Percentiles rank a stretch among this genome's conserved stretches.
Evolutionary conservation across 2,888 invertebrate genomes (phyloP).

Genomic region (Andrena marginata): DNA sequence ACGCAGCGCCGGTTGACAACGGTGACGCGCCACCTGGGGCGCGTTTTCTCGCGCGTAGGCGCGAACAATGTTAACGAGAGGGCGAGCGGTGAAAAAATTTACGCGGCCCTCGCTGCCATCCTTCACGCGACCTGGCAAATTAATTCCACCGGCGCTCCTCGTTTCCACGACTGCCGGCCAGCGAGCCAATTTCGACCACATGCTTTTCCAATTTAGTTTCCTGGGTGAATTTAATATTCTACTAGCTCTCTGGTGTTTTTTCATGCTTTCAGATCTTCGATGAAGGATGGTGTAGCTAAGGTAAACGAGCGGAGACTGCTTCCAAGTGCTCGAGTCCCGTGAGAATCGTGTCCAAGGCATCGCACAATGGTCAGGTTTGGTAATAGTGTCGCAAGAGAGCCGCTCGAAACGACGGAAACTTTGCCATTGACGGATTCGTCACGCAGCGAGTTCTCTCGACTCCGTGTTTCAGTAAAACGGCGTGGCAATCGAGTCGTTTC

Average conservation of each 20-base stretch:
- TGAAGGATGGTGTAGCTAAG: too few species aligned
- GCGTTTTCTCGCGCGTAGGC: conserved; percentile 67
- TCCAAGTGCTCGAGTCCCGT: background rate
- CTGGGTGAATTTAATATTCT: background rate
- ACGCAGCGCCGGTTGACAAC: conserved; percentile 58
- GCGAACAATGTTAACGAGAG: conserved; percentile 68
- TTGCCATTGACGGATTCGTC: conserved; percentile 51
- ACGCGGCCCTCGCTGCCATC: conserved; percentile 44
- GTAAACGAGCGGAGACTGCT: background rate
- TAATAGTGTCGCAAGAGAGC: conserved; percentile 1
- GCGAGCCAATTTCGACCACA: too few species aligned
- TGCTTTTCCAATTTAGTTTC: background rate
- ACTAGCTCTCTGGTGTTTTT: too few species aligned
- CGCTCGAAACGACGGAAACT: conserved; percentile 18
- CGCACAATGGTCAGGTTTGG: background rate
- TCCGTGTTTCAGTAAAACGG: conserved; percentile 41
- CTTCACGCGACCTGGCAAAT: conserved; percentile 24
- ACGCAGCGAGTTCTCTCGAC: conserved; percentile 1
- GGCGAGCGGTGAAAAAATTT: conserved; percentile 56
- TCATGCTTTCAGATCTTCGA: too few species aligned
- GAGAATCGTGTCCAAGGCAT: background rate
- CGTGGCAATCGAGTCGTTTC: conserved; percentile 30
- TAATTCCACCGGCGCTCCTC: background rate
- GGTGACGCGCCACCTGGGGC: conserved; percentile 66
- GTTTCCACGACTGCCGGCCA: conserved; percentile 16